Conservation (phyloP, 30 jellyfish, hydroid and myxozoan species). For the Cassiopea xamachana region DNA sequence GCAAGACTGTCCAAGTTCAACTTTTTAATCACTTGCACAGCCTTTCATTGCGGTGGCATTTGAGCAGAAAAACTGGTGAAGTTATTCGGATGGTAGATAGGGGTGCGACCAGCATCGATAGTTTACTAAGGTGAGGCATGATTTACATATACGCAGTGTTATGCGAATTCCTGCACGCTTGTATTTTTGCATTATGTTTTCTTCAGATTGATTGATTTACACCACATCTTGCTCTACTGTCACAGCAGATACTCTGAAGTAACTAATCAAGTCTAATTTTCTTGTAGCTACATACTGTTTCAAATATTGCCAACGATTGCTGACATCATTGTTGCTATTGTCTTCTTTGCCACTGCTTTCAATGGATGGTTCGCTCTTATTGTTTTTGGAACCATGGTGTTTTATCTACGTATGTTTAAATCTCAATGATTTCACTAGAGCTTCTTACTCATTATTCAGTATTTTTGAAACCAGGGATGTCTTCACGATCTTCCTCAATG, state of each 20-base stretch:
- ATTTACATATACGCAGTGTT: neutral
- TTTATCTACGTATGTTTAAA: constrained; percentile 75
- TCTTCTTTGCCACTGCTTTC: constrained; percentile 94
- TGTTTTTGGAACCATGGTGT: constrained; percentile 84
- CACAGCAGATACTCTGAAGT: no score
- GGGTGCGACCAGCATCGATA: constrained; percentile 96
- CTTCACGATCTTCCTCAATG: no score
- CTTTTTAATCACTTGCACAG: constrained; percentile 91
- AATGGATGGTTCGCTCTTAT: constrained; percentile 99
- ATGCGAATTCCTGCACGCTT: no score
- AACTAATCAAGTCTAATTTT: neutral
- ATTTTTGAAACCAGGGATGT: no score
- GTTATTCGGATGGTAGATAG: constrained; percentile 98
- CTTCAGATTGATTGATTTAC: no score
- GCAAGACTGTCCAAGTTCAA: constrained; percentile 87
- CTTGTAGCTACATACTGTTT: constrained; percentile 87
- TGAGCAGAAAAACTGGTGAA: constrained; percentile 97
- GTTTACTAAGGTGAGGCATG: constrained; percentile 77
- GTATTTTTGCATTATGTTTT: no score
- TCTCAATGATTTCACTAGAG: neutral
- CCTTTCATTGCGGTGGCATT: constrained; percentile 95
- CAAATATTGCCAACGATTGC: constrained; percentile 92
- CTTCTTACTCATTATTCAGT: no score
- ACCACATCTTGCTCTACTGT: no score
- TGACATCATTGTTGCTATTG: constrained; percentile 90